A percentile compares a stretch with the other conserved stretches of the same genome.
These are phyloP conservation scores for Acrossocheilus wenchowensis DNA, from an alignment of 2,797 vertebrate genomes.

Conservation along the genomic window DNA sequence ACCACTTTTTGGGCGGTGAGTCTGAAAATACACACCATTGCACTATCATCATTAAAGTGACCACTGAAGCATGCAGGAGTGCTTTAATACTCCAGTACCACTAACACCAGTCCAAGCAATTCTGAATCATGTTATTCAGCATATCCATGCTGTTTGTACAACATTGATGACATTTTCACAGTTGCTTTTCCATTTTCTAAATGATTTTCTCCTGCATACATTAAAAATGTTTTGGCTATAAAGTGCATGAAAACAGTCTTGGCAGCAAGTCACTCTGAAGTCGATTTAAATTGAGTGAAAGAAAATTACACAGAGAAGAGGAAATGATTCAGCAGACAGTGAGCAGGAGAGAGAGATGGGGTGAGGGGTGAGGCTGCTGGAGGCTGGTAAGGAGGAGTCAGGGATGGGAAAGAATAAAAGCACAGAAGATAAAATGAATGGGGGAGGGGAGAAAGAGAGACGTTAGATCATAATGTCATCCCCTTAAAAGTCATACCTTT, in stretches of 20 bases:
- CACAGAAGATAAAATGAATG: slow-evolving; percentile 17
- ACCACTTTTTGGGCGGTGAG: background rate
- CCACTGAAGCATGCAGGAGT: background rate
- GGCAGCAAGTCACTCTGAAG: slow-evolving; percentile 27
- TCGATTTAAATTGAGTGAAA: slow-evolving; percentile 34
- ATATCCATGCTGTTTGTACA: slow-evolving; percentile 10
- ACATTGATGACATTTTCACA: slow-evolving; percentile 19
- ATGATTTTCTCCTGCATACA: slow-evolving; percentile 4
- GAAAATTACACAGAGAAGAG: slow-evolving; percentile 17
- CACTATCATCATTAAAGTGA: slow-evolving; percentile 15
- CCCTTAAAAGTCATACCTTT: slow-evolving; percentile 24
- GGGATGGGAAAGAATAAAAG: slow-evolving; percentile 13
- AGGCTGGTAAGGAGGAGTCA: slow-evolving; percentile 26
- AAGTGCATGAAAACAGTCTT: slow-evolving; percentile 14
- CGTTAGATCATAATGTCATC: slow-evolving; percentile 50
- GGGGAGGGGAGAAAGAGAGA: slow-evolving; percentile 8
- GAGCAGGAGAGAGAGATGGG: slow-evolving; percentile 12
- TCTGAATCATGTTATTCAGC: slow-evolving; percentile 12
- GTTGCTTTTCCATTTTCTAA: slow-evolving; percentile 31
- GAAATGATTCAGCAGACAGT: slow-evolving; percentile 33
- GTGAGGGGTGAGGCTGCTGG: slow-evolving; percentile 16
- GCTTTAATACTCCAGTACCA: background rate
- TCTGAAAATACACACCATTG: slow-evolving; percentile 7
- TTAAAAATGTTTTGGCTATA: slow-evolving; percentile 3
- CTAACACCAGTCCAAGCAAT: background rate